These are phyloP conservation scores for Cetonia aurata DNA, from an alignment of 2,888 invertebrate species.

Conservation along the genomic window DNA sequence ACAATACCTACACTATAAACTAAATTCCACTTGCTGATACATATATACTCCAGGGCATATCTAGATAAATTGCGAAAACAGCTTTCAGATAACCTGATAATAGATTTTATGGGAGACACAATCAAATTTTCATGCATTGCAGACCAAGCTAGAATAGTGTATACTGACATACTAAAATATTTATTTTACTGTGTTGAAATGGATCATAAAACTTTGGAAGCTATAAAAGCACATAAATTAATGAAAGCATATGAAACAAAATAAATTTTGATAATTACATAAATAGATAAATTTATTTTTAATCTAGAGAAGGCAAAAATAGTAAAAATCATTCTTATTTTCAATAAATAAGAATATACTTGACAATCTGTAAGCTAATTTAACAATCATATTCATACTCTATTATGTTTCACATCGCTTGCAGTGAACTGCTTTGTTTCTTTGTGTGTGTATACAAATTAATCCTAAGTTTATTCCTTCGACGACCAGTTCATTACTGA, in stretches of 20 bases:
- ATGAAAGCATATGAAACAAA: too few species aligned
- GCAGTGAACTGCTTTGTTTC: conserved; percentile 5
- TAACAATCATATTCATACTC: too few species aligned
- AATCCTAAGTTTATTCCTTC: conserved; percentile 17
- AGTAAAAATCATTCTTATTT: too few species aligned
- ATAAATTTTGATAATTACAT: too few species aligned
- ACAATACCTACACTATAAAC: too few species aligned
- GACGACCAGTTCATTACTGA: neutral
- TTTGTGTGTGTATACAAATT: conserved; percentile 9
- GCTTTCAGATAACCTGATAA: neutral
- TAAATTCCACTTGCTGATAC: too few species aligned
- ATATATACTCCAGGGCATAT: neutral
- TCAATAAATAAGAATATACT: too few species aligned
- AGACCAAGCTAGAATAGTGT: neutral
- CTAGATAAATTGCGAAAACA: neutral
- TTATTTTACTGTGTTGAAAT: neutral
- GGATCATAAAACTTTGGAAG: too few species aligned
- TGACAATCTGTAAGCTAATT: too few species aligned
- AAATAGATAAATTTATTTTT: too few species aligned
- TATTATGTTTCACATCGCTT: neutral
- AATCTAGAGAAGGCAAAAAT: too few species aligned
- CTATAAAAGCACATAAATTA: too few species aligned
- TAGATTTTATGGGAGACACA: neutral
- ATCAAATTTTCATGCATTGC: neutral
- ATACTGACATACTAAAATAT: neutral